phyloP scores from a whole-genome alignment of 2,113 vertebrate genomes.

The Brachypodius melanocephalos region DNA sequence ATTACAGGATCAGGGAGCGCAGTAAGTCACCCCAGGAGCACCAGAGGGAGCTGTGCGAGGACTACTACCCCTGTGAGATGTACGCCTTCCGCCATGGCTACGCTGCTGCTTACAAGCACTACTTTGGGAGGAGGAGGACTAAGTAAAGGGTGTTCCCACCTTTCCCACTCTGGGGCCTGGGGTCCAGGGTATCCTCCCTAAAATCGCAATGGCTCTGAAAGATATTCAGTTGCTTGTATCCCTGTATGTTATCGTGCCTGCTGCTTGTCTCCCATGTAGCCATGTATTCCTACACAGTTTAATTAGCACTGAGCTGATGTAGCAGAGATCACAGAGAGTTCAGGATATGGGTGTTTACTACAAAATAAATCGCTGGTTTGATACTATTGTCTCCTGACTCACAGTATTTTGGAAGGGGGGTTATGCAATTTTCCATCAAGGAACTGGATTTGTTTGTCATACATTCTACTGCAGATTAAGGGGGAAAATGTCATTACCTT shows the following conservation, averaged over 20 bases:
- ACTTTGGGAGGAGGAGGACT: conserved; percentile 65
- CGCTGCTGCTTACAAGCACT: conserved; percentile 81
- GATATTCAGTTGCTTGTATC: conserved; percentile 62
- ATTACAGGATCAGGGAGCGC: conserved; percentile 67
- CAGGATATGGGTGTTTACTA: conserved; percentile 46
- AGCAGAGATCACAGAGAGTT: conserved; percentile 38
- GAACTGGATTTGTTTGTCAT: not conserved
- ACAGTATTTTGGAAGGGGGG: not conserved
- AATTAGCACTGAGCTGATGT: conserved; percentile 23
- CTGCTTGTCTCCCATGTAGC: conserved; percentile 32
- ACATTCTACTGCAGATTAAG: not conserved
- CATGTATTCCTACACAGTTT: conserved; percentile 21
- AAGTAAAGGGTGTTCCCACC: conserved; percentile 18
- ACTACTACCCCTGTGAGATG: conserved; percentile 80
- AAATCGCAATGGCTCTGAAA: conserved; percentile 50
- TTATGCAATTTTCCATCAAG: not conserved
- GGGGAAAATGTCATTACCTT: not conserved
- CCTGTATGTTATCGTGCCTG: conserved; percentile 42
- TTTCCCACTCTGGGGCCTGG: not conserved
- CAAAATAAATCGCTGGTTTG: conserved; percentile 72
- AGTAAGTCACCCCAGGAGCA: conserved; percentile 76
- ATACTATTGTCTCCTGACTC: conserved; percentile 53
- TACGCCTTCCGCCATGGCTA: conserved; percentile 76
- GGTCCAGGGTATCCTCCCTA: not conserved
- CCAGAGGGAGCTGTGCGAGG: conserved; percentile 86